These are phyloP conservation scores for Dryoscopus gambensis DNA, from an alignment of 2,113 vertebrate genomes.

Conservation along the genomic window DNA sequence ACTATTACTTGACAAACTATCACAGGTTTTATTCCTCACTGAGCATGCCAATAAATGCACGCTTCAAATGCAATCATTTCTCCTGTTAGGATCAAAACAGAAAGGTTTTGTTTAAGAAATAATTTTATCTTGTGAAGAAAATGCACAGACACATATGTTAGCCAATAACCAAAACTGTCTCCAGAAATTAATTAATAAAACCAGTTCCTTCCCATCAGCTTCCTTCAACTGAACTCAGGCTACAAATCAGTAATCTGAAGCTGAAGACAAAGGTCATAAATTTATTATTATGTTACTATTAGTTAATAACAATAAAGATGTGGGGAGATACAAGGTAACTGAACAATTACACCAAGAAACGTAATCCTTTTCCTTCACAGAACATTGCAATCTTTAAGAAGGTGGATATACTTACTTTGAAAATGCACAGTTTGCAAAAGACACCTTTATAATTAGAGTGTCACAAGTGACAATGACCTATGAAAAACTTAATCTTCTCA, in stretches of 20 bases:
- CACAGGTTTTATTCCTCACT: background rate
- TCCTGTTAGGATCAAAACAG: background rate
- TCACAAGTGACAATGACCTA: background rate
- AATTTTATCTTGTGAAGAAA: background rate
- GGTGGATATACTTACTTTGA: background rate
- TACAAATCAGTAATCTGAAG: background rate
- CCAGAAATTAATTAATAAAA: background rate
- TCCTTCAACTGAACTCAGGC: background rate
- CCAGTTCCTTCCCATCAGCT: background rate
- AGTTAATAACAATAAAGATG: background rate
- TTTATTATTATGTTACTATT: background rate
- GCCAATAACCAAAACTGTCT: background rate
- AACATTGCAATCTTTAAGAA: background rate
- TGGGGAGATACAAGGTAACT: background rate
- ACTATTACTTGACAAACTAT: background rate
- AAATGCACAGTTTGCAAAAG: background rate
- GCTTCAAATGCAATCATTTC: background rate
- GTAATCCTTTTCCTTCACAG: background rate
- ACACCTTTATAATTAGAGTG: background rate
- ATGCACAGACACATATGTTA: background rate
- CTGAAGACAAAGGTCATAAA: background rate
- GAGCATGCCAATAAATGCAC: background rate
- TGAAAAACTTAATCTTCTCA: background rate
- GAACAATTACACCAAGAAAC: background rate
- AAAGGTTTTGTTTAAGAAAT: background rate